Conservation (phyloP, 2,888 invertebrate species). For the Lycia hirtaria region DNA sequence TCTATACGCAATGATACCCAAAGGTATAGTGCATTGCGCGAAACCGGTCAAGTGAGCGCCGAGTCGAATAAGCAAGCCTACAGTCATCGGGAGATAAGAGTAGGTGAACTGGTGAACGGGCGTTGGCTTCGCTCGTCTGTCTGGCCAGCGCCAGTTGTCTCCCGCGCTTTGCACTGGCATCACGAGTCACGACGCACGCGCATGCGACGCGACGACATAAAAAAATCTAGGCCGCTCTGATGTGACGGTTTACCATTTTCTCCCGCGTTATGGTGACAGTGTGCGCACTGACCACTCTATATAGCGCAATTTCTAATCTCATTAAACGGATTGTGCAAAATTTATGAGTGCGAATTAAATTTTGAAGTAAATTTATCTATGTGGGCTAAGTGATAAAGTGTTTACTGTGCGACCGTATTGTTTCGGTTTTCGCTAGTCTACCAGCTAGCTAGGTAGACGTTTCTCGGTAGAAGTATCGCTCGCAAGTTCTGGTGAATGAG, state of each 20-base stretch:
- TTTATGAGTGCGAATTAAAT: constrained; percentile 62
- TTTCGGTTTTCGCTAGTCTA: constrained; percentile 57
- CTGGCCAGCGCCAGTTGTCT: constrained; percentile 66
- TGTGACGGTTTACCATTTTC: constrained; percentile 70
- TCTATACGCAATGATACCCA: constrained; percentile 42
- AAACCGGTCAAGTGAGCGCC: constrained; percentile 67
- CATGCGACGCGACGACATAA: constrained; percentile 48
- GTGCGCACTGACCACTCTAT: constrained; percentile 60
- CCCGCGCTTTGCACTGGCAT: constrained; percentile 67
- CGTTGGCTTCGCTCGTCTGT: constrained; percentile 70
- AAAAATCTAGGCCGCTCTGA: constrained; percentile 67
- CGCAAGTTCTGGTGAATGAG: constrained; percentile 81
- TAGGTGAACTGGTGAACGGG: constrained; percentile 81
- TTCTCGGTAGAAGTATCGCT: constrained; percentile 65
- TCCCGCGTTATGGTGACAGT: constrained; percentile 68
- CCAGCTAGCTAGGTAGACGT: constrained; percentile 57
- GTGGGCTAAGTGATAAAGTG: constrained; percentile 76
- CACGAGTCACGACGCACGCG: constrained; percentile 76
- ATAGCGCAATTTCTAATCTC: constrained; percentile 54
- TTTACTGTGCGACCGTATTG: constrained; percentile 67
- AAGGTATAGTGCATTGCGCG: constrained; percentile 55
- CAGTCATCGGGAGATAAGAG: constrained; percentile 77
- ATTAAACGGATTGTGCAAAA: constrained; percentile 50
- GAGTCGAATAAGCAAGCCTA: constrained; percentile 53
- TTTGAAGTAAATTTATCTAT: constrained; percentile 66